Base-by-base conservation (phyloP, 30 jellyfish, hydroid and myxozoan species). In the Aurelia aurita complex sp. Pacific region DNA sequence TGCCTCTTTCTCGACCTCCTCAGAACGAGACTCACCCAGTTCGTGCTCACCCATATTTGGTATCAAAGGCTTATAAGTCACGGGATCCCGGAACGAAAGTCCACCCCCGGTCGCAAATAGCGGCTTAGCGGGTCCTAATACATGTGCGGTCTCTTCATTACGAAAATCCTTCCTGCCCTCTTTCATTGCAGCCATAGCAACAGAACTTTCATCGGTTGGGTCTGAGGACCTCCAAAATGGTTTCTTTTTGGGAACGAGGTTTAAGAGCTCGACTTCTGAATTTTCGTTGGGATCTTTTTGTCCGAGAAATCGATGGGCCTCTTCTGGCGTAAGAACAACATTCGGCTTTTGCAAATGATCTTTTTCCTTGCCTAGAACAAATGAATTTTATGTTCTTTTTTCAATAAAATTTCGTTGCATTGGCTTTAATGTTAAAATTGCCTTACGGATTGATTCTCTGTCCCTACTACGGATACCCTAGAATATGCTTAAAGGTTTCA, bases 291-390 rank as follows among this genome's bases (percentile, higher is more conserved):
- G 15, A 23, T 8, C 42, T n/a, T 55, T 16, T 54, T 54, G 65
- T 76, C 78, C 79, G 33, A 82, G 67, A 69, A 82, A 82, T 52
- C 75, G 74, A 62, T 82, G 91, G 33, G 91, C 91, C 57, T 69
- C 84, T 19, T 57, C 43, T 69, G 85, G 76, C 64, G 91, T n/a
- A 10, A 82, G 54, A 46, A 67, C n/a, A 55, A 82, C 40, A 38
- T 50, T 34, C 67, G 52, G 69, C 35, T 63, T 74, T 67, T 82
- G 71, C 80, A 83, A 63, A 4, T 15, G 51, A 36, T 50, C 60
- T 16, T 68, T 69, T 55, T 71, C 50, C 38, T 54, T 62, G 19
- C 91, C 91, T 82, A 35, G 62, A 82, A 82, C 43, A 82, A 57
- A 82, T 55, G 61, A 53, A 64, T 78, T 78, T 40, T 5, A 33